Evolutionary conservation across 2,113 vertebrate genomes (phyloP), one percentile per base, ranked within the genome.

Genomic region (Paramormyrops kingsleyae): DNA sequence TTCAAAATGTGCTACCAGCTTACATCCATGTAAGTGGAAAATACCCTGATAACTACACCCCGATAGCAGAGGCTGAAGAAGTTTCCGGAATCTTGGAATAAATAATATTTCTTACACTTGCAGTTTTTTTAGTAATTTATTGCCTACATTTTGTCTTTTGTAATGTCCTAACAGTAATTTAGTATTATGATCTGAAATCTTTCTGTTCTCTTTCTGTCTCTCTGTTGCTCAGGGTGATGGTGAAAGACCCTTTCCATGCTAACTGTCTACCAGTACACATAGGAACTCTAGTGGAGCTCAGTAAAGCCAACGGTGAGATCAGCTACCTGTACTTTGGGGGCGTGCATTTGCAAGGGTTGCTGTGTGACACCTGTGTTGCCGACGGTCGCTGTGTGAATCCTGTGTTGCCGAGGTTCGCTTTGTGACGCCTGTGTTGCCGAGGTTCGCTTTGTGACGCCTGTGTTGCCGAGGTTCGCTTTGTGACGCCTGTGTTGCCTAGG

Each of bases 1-100:
- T 99, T 99, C 94, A 99, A 99, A 95, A 99, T 98, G 97, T 99
- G 99, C 94, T 99, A 99, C 95, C 98, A 98, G 89, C 97, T 99
- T 88, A 99, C 98, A 42, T 99, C 98, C 10, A 97, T 96, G 99
- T 99, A 96, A 95, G 98, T 97, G 74, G 24, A 27, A 50, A 27
- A 44, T 46, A 24, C 15, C 17, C 19, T 6, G 19, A 15, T 74
- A 13, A 35, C 56, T n/a, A 0, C n/a, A 66, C 59, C 59, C 21
- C 13, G 4, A 74, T 74, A 31, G 19, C 3, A 1, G 31, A 8
- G 66, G 24, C 10, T 59, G n/a, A 66, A 62, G 59, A 62, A 62
- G 2, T n/a, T 62, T n/a, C 59, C 46, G 2, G 8, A 39, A 42
- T 83, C 9, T 84, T 84, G 24, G 42, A 46, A 21, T 47, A 1